phyloP scores from a whole-genome alignment of 2,888 invertebrate species.

The Tipula vernalis region DNA sequence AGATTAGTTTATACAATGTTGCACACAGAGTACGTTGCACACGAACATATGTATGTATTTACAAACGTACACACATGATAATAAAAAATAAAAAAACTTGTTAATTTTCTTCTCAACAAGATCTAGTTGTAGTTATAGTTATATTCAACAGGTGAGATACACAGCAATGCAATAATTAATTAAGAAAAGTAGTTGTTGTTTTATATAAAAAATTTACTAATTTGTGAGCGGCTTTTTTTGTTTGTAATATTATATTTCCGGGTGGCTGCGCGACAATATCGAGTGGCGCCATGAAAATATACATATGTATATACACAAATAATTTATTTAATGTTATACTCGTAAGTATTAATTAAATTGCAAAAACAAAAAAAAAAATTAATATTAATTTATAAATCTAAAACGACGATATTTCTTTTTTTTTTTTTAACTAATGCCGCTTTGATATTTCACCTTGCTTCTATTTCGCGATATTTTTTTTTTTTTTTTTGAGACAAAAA shows the following conservation, averaged over 20 bases:
- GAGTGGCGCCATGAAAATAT: neutral
- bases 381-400: neutral
- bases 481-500: neutral
- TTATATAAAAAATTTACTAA: neutral
- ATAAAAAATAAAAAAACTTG: neutral
- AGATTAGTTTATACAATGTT: neutral
- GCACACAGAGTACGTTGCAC: neutral
- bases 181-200: neutral
- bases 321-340: neutral
- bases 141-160: neutral
- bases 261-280: neutral
- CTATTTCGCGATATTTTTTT: neutral
- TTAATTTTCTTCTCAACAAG: neutral
- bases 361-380: neutral
- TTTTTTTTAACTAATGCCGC: neutral
- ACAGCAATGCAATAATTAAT: neutral
- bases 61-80: neutral
- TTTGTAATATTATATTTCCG: neutral
- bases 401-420: neutral
- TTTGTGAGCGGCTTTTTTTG: neutral
- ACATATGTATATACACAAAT: neutral
- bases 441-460: slow-evolving; percentile 4
- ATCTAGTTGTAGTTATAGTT: neutral
- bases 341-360: neutral
- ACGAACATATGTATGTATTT: neutral